These are phyloP conservation scores for Adineta ricciae DNA, from an alignment of 2,888 invertebrate genomes.

Conservation along the genomic window DNA sequence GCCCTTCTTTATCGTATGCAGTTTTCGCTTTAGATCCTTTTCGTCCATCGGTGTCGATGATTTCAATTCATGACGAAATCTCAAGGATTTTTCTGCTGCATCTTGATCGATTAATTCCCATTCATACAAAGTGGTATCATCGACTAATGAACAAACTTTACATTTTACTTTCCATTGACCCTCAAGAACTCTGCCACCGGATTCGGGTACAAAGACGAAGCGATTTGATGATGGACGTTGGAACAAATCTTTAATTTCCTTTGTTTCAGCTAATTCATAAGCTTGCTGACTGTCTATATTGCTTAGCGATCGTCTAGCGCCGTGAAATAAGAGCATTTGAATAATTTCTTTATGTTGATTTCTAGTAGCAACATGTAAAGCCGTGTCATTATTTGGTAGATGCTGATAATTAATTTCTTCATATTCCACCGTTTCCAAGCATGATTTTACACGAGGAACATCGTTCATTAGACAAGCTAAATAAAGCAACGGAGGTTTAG, in stretches of 20 bases:
- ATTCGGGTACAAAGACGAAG: not conserved
- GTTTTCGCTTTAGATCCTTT: not conserved
- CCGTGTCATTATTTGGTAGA: not conserved
- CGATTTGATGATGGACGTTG: not conserved
- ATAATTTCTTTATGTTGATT: not conserved
- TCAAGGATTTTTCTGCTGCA: not conserved
- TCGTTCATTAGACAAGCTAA: too few relatives aligned
- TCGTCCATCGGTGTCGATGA: not conserved
- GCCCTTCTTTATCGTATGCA: not conserved
- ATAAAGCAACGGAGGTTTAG: too few relatives aligned
- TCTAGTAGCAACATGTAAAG: not conserved
- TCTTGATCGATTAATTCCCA: not conserved
- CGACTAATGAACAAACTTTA: not conserved
- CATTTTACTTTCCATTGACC: not conserved
- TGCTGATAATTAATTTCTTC: too few relatives aligned
- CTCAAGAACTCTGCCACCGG: not conserved
- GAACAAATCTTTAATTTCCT: not conserved
- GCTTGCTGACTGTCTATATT: not conserved
- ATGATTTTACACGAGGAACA: too few relatives aligned
- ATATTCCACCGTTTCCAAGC: too few relatives aligned
- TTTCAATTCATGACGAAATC: not conserved
- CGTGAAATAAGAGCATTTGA: not conserved
- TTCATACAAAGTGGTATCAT: not conserved
- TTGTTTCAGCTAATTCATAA: not conserved
- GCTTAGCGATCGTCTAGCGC: not conserved